Percentiles rank a stretch among this genome's conserved stretches.
phyloP scores from a whole-genome alignment of 2,113 vertebrate genomes.

The Rhea pennata region DNA sequence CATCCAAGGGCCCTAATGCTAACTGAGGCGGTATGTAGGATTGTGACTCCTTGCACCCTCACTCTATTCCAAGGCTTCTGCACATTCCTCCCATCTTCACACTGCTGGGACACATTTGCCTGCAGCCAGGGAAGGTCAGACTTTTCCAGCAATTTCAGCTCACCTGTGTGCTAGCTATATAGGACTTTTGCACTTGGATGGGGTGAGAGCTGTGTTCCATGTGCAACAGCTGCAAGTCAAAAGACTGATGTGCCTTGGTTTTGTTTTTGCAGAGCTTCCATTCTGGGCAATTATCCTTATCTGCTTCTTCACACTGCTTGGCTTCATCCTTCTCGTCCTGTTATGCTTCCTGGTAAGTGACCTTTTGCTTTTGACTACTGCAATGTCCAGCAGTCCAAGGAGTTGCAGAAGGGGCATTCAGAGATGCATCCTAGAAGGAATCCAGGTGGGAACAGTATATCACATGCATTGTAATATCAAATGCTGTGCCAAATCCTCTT shows the following conservation, averaged over 20 bases:
- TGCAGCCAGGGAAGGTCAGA: neutral
- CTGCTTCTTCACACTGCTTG: conserved; percentile 70
- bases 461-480: fast-evolving
- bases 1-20: neutral
- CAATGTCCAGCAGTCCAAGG: neutral
- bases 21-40: neutral
- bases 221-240: neutral
- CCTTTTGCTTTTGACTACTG: neutral
- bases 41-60: neutral
- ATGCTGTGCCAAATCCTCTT: neutral
- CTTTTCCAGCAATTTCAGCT: neutral
- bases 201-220: fast-evolving
- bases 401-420: neutral
- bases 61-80: neutral
- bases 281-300: conserved; percentile 82
- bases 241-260: neutral
- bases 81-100: neutral
- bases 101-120: neutral
- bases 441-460: neutral
- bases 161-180: fast-evolving
- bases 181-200: neutral
- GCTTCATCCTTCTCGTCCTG: conserved; percentile 65
- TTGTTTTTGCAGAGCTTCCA: conserved; percentile 66
- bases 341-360: conserved; percentile 76
- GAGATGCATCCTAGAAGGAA: neutral